Conservation (phyloP, 1,140 invertebrate genomes). For the Neotoxoptera formosana region DNA sequence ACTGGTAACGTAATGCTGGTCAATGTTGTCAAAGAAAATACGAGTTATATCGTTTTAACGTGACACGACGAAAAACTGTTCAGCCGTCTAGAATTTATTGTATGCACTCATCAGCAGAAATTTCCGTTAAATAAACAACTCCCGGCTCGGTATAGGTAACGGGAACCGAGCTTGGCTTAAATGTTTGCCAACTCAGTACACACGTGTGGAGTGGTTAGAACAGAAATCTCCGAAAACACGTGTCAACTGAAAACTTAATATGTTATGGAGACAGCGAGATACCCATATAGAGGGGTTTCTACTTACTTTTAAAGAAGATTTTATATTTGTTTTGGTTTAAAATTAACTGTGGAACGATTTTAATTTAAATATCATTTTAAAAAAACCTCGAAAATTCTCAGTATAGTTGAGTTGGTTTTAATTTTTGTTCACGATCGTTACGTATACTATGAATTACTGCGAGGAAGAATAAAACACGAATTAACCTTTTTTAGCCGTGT, state of each 20-base stretch:
- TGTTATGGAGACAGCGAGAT: accelerated
- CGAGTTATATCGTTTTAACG: neutral
- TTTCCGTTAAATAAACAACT: neutral
- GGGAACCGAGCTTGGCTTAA: neutral
- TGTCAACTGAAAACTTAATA: neutral
- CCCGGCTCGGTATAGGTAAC: neutral
- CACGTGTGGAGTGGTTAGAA: neutral
- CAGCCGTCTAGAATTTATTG: neutral
- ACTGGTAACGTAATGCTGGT: neutral
- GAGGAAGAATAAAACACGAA: neutral
- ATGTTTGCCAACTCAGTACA: neutral
- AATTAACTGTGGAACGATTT: neutral
- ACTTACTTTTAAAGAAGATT: no score
- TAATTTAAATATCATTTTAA: neutral
- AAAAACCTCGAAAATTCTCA: neutral
- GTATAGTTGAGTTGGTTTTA: neutral
- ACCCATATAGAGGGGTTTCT: neutral
- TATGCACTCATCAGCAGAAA: neutral
- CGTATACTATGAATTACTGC: neutral
- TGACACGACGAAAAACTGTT: neutral
- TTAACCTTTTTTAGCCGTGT: neutral
- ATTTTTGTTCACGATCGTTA: no score
- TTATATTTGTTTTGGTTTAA: neutral
- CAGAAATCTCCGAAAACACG: neutral
- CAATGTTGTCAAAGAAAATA: neutral